These are phyloP conservation scores for Tigriopus californicus DNA, from an alignment of 2,888 invertebrate species.

Conservation along the genomic window DNA sequence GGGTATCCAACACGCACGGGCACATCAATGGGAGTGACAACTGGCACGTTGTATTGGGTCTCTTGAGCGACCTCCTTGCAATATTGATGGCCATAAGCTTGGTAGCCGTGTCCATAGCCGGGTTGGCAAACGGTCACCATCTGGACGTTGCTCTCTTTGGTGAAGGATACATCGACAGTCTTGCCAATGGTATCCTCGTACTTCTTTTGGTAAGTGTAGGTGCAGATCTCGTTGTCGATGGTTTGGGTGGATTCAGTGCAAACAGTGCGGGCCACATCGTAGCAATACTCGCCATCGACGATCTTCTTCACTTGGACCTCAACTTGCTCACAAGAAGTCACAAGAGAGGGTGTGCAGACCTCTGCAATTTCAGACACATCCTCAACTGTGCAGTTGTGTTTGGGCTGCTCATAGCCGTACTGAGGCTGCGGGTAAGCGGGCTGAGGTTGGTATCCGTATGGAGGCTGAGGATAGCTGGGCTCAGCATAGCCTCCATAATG, in stretches of 20 bases:
- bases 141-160: slow-evolving; percentile 12
- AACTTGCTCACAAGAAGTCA: slow-evolving; percentile 12
- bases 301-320: slow-evolving; percentile 9
- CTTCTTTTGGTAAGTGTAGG: slow-evolving; percentile 13
- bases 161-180: slow-evolving; percentile 15
- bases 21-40: slow-evolving; percentile 13
- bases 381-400: slow-evolving; percentile 14
- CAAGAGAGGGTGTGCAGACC: slow-evolving; percentile 14
- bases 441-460: neutral
- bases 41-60: slow-evolving; percentile 14
- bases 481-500: neutral
- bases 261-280: slow-evolving; percentile 7
- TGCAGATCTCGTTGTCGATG: slow-evolving; percentile 12
- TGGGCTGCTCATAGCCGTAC: slow-evolving; percentile 11
- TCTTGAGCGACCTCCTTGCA: slow-evolving; percentile 16
- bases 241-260: slow-evolving; percentile 15
- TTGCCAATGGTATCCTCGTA: slow-evolving; percentile 13
- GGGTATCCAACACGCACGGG: slow-evolving; percentile 11
- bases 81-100: neutral
- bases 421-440: neutral
- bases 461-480: neutral
- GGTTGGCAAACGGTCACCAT: slow-evolving; percentile 16
- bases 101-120: slow-evolving; percentile 9
- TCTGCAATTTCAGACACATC: slow-evolving; percentile 14
- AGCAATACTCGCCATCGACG: slow-evolving; percentile 10